Conservation (phyloP, 2,888 invertebrate species). For the Patella depressa region DNA sequence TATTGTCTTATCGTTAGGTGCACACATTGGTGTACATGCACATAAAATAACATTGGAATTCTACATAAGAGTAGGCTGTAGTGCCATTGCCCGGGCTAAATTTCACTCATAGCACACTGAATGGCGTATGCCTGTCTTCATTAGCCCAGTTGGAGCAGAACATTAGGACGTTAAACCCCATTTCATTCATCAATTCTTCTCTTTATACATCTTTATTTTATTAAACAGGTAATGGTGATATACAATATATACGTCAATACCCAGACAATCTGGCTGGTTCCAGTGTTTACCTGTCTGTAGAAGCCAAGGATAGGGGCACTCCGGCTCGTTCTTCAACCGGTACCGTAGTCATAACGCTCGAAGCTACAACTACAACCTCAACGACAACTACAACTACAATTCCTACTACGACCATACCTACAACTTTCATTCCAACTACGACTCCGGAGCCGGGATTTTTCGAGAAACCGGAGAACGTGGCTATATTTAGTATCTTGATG, state of each 20-base stretch:
- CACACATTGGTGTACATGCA: too few species aligned
- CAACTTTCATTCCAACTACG: background rate
- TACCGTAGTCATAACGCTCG: background rate
- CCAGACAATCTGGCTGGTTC: background rate
- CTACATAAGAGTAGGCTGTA: too few species aligned
- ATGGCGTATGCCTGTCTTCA: too few species aligned
- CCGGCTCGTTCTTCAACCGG: background rate
- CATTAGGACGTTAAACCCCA: too few species aligned
- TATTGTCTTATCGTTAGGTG: too few species aligned
- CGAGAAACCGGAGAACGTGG: background rate
- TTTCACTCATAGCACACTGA: too few species aligned
- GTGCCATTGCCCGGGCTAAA: too few species aligned
- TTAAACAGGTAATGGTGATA: background rate
- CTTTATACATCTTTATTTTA: too few species aligned
- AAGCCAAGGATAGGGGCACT: background rate
- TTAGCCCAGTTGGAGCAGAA: too few species aligned
- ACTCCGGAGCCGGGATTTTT: background rate
- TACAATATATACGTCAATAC: background rate
- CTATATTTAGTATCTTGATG: conserved; percentile 9
- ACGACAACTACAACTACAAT: background rate
- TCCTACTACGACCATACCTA: background rate
- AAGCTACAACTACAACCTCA: background rate
- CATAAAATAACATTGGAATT: too few species aligned
- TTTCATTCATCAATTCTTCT: too few species aligned
- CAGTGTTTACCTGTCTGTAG: background rate